Percentiles rank a stretch among this genome's conserved stretches.
phyloP scores from a whole-genome alignment of 2,888 invertebrate species.

The Neoascia interrupta region DNA sequence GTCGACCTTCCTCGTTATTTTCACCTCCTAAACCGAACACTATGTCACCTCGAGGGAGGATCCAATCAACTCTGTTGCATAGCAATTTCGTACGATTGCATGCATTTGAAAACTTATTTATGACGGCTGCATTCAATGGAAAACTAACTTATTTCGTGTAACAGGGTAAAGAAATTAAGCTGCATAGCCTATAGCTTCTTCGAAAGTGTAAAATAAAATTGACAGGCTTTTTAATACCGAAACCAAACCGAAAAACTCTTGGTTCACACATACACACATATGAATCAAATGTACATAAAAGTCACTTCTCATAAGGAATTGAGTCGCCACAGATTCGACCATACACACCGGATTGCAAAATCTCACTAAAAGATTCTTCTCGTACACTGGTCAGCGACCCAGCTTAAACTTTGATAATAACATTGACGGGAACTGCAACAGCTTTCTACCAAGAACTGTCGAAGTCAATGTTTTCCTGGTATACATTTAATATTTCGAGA shows the following conservation, averaged over 20 bases:
- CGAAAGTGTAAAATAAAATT: background rate
- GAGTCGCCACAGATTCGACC: constrained; percentile 78
- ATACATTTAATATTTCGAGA: background rate
- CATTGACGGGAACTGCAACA: constrained; percentile 4
- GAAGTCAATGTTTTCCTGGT: constrained; percentile 37
- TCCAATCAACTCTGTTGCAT: constrained; percentile 34
- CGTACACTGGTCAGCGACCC: constrained; percentile 73
- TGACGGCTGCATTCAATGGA: too few species aligned
- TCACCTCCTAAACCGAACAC: constrained; percentile 5
- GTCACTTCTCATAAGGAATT: constrained; percentile 5
- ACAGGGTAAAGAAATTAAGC: background rate
- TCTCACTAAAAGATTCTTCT: constrained; percentile 80
- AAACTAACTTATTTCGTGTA: background rate
- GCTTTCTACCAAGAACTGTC: constrained; percentile 26
- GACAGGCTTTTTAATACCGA: background rate
- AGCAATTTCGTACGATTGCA: too few species aligned
- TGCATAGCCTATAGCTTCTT: too few species aligned
- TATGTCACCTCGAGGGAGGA: too few species aligned
- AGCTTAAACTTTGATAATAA: constrained; percentile 60
- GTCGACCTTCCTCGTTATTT: constrained; percentile 15
- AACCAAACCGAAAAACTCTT: background rate
- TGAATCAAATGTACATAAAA: background rate
- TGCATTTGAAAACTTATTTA: too few species aligned
- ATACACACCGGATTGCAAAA: constrained; percentile 80
- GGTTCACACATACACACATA: background rate